A percentile compares a stretch with the other conserved stretches of the same genome.
phyloP scores from a whole-genome alignment of 2,888 invertebrate species.

The Mesorhabditis sp. region DNA sequence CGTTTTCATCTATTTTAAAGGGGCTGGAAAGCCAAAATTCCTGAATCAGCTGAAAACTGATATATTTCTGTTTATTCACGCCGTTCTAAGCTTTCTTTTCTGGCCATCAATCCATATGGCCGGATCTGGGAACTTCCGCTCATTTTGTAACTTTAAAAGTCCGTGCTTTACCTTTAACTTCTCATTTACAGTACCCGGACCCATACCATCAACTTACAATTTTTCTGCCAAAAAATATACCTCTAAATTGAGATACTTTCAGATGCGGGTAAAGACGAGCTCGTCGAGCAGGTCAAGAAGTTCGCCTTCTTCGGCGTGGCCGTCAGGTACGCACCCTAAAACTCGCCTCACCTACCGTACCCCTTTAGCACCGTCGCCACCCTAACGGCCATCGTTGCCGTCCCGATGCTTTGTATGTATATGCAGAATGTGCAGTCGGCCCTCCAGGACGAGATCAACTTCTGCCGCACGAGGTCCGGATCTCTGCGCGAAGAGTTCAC shows the following conservation, averaged over 20 bases:
- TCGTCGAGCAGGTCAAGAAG: constrained; percentile 24
- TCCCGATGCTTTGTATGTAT: constrained; percentile 40
- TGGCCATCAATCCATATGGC: too few relatives aligned
- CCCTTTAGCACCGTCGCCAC: constrained; percentile 26
- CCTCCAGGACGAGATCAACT: constrained; percentile 49
- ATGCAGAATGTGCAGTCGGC: constrained; percentile 48
- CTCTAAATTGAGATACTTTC: neutral
- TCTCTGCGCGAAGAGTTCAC: constrained; percentile 41
- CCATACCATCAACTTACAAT: too few relatives aligned
- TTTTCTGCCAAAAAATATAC: too few relatives aligned
- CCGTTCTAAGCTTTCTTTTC: too few relatives aligned
- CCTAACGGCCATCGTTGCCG: constrained; percentile 36
- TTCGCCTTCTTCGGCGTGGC: constrained; percentile 28
- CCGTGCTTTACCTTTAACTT: too few relatives aligned
- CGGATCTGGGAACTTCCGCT: too few relatives aligned
- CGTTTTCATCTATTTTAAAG: too few relatives aligned
- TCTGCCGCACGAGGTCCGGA: constrained; percentile 40
- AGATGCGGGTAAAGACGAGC: constrained; percentile 1
- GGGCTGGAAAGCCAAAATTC: too few relatives aligned
- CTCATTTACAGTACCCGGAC: too few relatives aligned
- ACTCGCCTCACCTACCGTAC: neutral
- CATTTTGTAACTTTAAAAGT: too few relatives aligned
- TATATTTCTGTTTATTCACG: too few relatives aligned
- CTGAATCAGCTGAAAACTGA: too few relatives aligned
- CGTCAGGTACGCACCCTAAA: neutral